These are phyloP conservation scores for Trematocara stigmaticum DNA, from an alignment of 2,113 vertebrate genomes.

Conservation along the genomic window DNA sequence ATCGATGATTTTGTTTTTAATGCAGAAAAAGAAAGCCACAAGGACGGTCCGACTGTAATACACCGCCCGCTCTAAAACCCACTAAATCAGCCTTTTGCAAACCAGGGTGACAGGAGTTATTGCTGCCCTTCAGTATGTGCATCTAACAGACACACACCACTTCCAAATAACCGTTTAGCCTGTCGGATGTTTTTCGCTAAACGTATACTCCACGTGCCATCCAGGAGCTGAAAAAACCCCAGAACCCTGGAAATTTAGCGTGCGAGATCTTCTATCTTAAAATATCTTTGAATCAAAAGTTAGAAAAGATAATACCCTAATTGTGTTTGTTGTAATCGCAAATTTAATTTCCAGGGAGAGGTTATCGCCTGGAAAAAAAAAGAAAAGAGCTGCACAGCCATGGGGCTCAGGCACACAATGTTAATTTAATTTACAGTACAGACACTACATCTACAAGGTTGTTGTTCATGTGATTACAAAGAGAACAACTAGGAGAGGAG, in stretches of 20 bases:
- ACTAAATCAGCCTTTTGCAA: neutral
- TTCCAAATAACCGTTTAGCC: neutral
- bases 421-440: constrained; percentile 66
- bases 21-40: neutral
- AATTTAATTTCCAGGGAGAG: constrained; percentile 54
- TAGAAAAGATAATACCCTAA: constrained; percentile 45
- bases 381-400: constrained; percentile 25
- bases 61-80: neutral
- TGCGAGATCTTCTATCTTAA: neutral
- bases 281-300: constrained; percentile 44
- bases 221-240: neutral
- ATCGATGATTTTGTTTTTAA: neutral
- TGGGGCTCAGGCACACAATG: constrained; percentile 42
- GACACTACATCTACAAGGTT: constrained; percentile 45
- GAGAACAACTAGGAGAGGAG: constrained; percentile 35
- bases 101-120: neutral
- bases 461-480: constrained; percentile 58
- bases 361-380: constrained; percentile 38
- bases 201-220: neutral
- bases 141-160: neutral
- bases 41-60: neutral
- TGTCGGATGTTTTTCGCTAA: neutral
- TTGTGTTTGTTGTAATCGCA: constrained; percentile 55
- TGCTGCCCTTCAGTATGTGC: neutral
- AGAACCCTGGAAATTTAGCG: neutral